A percentile compares a stretch with the other conserved stretches of the same genome.
Conservation (phyloP, 1,140 invertebrate species). For the Scaptomyza montana region DNA sequence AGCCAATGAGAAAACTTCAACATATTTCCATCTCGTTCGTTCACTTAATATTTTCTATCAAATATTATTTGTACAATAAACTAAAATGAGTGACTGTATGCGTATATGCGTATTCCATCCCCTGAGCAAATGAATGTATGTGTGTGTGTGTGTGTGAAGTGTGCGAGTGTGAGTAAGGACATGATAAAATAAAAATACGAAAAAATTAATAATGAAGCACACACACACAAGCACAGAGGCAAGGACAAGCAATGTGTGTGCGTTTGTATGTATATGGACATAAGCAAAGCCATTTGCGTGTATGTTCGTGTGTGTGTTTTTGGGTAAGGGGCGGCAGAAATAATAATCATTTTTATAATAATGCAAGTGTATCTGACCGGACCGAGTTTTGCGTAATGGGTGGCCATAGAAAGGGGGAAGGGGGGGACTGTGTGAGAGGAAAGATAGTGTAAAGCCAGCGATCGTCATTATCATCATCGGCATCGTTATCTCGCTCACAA, state of each 20-base stretch:
- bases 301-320: slow-evolving; percentile 6
- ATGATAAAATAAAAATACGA: slow-evolving; percentile 81
- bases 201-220: slow-evolving; percentile 82
- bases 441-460: slow-evolving; percentile 13
- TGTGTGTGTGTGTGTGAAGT: slow-evolving; percentile 6
- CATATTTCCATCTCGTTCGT: slow-evolving; percentile 58
- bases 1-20: slow-evolving; percentile 40
- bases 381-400: slow-evolving; percentile 49
- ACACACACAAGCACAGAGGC: slow-evolving; percentile 42
- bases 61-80: slow-evolving; percentile 81
- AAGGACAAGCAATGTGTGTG: slow-evolving; percentile 61
- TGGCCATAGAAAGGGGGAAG: neutral
- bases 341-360: slow-evolving; percentile 82
- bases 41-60: slow-evolving; percentile 73
- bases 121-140: slow-evolving; percentile 37
- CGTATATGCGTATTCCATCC: slow-evolving; percentile 61
- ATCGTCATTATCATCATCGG: slow-evolving; percentile 41
- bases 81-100: slow-evolving; percentile 51
- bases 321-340: slow-evolving; percentile 48
- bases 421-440: neutral
- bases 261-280: slow-evolving; percentile 17
- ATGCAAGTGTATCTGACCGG: slow-evolving; percentile 71
- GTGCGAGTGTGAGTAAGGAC: slow-evolving; percentile 37
- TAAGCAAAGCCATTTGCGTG: slow-evolving; percentile 47
- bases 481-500: slow-evolving; percentile 55